These are phyloP conservation scores for Drosophila paracracens DNA, from an alignment of 2,888 invertebrate genomes.

Conservation along the genomic window DNA sequence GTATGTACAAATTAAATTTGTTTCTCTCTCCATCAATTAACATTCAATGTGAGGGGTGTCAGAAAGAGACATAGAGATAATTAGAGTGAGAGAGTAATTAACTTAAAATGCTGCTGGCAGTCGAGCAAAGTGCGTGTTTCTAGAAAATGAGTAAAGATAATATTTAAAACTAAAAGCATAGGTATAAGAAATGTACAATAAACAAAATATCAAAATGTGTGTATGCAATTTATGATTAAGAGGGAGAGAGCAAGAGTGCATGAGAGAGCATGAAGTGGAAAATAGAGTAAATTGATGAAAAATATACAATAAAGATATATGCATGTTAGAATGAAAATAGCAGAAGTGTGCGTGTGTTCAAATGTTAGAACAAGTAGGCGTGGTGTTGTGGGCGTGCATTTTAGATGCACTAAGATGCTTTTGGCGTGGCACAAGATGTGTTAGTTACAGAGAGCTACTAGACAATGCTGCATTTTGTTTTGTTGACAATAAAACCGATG, in stretches of 20 bases:
- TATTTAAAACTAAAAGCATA: background rate
- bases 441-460: conserved; percentile 4
- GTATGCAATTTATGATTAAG: background rate
- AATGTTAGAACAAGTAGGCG: background rate
- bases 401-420: background rate
- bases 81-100: background rate
- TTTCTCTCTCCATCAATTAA: conserved; percentile 21
- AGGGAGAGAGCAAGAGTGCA: background rate
- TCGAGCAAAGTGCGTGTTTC: background rate
- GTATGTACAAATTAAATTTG: conserved; percentile 45
- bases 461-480: conserved; percentile 18
- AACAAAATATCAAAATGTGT: background rate
- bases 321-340: background rate
- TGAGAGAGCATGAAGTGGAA: background rate
- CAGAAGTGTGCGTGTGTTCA: background rate
- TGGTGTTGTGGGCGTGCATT: background rate
- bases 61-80: background rate
- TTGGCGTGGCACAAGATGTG: conserved; percentile 9
- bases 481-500: conserved; percentile 21
- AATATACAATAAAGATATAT: conserved; percentile 13
- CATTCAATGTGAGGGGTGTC: background rate
- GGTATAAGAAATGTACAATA: background rate
- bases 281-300: background rate
- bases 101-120: conserved; percentile 12
- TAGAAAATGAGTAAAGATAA: background rate